Conservation (phyloP, 2,888 invertebrate species). For the Hirtodrosophila confusa region DNA sequence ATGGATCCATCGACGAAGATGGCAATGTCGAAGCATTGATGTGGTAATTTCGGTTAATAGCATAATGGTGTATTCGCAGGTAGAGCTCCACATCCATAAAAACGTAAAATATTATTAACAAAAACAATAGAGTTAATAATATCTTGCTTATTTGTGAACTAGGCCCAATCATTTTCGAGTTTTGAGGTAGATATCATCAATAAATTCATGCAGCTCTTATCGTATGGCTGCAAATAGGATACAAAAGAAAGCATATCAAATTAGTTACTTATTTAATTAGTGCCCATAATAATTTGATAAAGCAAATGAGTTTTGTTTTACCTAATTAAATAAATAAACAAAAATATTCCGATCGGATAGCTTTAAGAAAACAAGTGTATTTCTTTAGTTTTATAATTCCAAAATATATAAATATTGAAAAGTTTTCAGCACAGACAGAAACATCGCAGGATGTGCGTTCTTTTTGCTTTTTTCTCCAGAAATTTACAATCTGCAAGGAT, state of each 20-base stretch:
- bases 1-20: conserved; percentile 42
- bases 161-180: conserved; percentile 88
- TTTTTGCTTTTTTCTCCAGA: no score
- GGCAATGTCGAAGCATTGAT: conserved; percentile 70
- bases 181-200: conserved; percentile 65
- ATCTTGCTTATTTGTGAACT: conserved; percentile 90
- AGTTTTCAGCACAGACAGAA: no score
- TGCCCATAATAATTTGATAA: no score
- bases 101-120: conserved; percentile 87
- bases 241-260: neutral
- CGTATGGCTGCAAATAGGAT: conserved; percentile 43
- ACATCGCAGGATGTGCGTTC: no score
- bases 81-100: conserved; percentile 90
- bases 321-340: no score
- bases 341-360: no score
- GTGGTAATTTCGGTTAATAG: conserved; percentile 85
- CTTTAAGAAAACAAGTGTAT: no score
- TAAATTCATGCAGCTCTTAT: conserved; percentile 44
- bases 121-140: conserved; percentile 86
- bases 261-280: no score
- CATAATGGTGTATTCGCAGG: conserved; percentile 89
- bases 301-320: no score
- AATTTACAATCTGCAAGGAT: no score
- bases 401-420: no score
- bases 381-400: no score